Base-by-base conservation (phyloP, 2,888 invertebrate species). In the Dysmachus trigonus region DNA sequence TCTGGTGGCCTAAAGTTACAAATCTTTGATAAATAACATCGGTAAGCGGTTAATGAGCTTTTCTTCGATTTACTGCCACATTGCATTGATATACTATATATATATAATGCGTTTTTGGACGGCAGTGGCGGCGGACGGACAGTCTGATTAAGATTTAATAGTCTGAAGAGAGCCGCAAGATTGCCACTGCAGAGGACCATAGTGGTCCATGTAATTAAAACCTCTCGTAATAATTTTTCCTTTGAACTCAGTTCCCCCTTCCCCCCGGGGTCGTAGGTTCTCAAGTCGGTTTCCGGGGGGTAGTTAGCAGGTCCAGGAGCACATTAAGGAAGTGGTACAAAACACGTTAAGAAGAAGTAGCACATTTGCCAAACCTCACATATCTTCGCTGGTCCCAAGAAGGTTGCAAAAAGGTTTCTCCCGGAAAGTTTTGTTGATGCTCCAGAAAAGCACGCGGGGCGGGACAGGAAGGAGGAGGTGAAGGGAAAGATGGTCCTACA, bases 11-110 rank as follows among this genome's bases (percentile, higher is more conserved):
- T 31, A 27, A 5, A 74, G 83, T 81, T 53, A 87, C 86, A 86
- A 87, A 86, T 85, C 87, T 86, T 85, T 85, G 86, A 87, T 87
- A 86, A 86, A 87, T 87, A 86, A 74, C 86, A 53, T 2, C 72
- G 73, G 41, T 87, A 86, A 86, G 85, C 85, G 73, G 77, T 47
- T 86, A 85, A 87, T 87, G 85, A 84, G 86, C 86, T 86, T 84
- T 86, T 82, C 82, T 81, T 81, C 85, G 51, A 86, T 85, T 86
- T 84, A 35, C 38, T 71, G 76, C 76, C 62, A 71, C 62, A 82
- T 41, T 18, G 22, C 74, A 38, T 47, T 71, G 33, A n/a, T n/a
- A n/a, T n/a, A n/a, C n/a, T n/a, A n/a, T n/a, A n/a, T 51, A 33
- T 72, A 15, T 30, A 13, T 62, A 62, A 47, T 22, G 22, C 30